Evolutionary conservation across 2,888 invertebrate species (phyloP).

Genomic region (Diadegma fenestrale): DNA sequence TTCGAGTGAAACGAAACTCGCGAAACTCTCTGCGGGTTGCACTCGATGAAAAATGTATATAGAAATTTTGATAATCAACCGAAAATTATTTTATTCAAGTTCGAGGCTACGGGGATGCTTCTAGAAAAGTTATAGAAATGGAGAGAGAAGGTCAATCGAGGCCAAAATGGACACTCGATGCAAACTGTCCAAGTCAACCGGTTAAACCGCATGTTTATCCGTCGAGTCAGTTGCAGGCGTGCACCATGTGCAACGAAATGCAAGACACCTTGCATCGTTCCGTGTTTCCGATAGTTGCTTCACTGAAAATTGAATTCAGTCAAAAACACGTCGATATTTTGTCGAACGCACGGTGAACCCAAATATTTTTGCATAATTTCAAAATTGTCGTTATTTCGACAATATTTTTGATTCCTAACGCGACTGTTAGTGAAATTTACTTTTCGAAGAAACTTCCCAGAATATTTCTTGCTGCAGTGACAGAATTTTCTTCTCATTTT

Average conservation of each 20-base stretch:
- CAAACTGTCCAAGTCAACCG: slow-evolving; percentile 79
- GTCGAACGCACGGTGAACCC: too few species aligned
- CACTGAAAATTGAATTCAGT: too few species aligned
- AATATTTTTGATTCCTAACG: too few species aligned
- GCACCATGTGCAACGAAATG: slow-evolving; percentile 74
- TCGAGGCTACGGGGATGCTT: background rate
- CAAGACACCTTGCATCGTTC: slow-evolving; percentile 40
- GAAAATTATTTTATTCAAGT: background rate
- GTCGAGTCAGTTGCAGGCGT: slow-evolving; percentile 71
- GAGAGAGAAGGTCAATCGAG: slow-evolving; percentile 17
- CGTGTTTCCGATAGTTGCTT: background rate
- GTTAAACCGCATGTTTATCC: slow-evolving; percentile 82
- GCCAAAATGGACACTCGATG: slow-evolving; percentile 68
- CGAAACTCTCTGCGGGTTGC: background rate
- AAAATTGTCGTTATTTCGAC: too few species aligned
- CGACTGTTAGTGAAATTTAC: too few species aligned
- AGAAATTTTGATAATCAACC: background rate
- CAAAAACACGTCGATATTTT: too few species aligned
- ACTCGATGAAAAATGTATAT: background rate
- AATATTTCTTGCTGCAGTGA: too few species aligned
- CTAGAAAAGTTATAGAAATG: background rate
- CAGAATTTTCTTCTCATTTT: too few species aligned
- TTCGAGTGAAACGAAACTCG: background rate
- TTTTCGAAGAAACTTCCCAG: too few species aligned
- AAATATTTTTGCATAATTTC: too few species aligned